Evolutionary conservation across 2,888 invertebrate species (phyloP), one percentile per base, ranked within the genome.

Genomic region (Epirrhoe alternata): DNA sequence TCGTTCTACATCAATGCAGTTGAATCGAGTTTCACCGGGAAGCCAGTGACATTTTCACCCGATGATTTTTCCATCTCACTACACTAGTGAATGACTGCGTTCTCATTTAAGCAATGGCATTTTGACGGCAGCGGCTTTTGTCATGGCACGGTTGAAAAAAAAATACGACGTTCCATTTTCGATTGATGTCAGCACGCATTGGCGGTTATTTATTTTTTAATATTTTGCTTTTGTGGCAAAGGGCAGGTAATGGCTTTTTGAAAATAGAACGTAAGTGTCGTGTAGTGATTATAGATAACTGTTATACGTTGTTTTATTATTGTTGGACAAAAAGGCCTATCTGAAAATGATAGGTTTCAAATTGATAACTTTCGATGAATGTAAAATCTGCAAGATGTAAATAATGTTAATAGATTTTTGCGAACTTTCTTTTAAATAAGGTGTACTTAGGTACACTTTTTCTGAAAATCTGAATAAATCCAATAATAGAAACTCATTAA

Each of bases 91-190:
- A 87, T 89, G 89, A 89, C 85, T 90, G 91, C 85, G 87, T 90
- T 91, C 86, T 90, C 91, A 90, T 90, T 90, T 90, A 82, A 86
- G 90, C 92, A 92, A 92, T 92, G 92, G 86, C 90, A 89, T 92
- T 74, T 92, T 91, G 89, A 90, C 88, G 88, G 86, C 82, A 80
- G 77, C 64, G 78, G 58, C 84, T 86, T 90, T 92, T 92, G 89
- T 90, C 83, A 78, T 62, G 68, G 77, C 74, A 77, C 71, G 79
- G 79, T 69, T 74, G 78, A 81, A 83, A 57, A 56, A 83, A 86
- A 87, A 78, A 89, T 84, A 82, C 83, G 78, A 77, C 83, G 81
- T 85, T 86, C 87, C 86, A 85, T 90, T 89, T 88, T 88, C 81
- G 86, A 90, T 90, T 90, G 88, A 86, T 87, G 86, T 84, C 81